Percentiles rank a stretch among this genome's conserved stretches.
phyloP scores from a whole-genome alignment of 1,140 invertebrate species.

The Dermatophagoides farinae region DNA sequence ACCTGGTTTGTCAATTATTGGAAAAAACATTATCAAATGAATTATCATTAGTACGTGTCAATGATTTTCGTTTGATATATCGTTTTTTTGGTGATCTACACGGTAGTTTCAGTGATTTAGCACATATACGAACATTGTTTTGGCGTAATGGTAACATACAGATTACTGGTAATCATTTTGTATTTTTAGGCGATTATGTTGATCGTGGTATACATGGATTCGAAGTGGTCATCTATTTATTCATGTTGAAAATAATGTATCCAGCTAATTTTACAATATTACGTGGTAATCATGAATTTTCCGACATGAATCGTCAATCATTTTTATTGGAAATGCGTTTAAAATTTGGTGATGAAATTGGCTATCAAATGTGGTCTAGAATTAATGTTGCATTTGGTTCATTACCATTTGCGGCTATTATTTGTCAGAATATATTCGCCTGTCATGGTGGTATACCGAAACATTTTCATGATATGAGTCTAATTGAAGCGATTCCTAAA shows the following conservation, averaged over 20 bases:
- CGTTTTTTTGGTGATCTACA: conserved; percentile 32
- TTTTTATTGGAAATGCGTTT: conserved; percentile 41
- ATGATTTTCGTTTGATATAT: conserved; percentile 27
- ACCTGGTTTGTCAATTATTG: too few relatives aligned
- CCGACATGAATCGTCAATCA: conserved; percentile 37
- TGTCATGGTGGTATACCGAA: conserved; percentile 80
- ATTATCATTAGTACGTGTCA: not conserved
- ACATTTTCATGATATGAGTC: conserved; percentile 71
- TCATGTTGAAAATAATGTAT: conserved; percentile 43
- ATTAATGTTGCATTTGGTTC: conserved; percentile 53
- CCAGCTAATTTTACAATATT: conserved; percentile 42
- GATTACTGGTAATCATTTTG: not conserved
- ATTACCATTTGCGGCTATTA: conserved; percentile 46
- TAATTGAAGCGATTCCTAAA: conserved; percentile 32
- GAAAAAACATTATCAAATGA: too few relatives aligned
- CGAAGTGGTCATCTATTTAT: conserved; percentile 37
- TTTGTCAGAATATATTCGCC: conserved; percentile 94
- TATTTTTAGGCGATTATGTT: conserved; percentile 37
- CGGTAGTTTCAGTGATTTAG: conserved; percentile 36
- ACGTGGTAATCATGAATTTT: conserved; percentile 39
- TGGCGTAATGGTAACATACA: not conserved
- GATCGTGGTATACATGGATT: conserved; percentile 36
- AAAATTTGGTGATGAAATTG: conserved; percentile 39
- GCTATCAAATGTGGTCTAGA: conserved; percentile 38
- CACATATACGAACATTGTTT: conserved; percentile 26